Percentiles rank a stretch among this genome's conserved stretches.
Conservation (phyloP, 92 coral and sea anemone species). For the Phenganax stokvisi region DNA sequence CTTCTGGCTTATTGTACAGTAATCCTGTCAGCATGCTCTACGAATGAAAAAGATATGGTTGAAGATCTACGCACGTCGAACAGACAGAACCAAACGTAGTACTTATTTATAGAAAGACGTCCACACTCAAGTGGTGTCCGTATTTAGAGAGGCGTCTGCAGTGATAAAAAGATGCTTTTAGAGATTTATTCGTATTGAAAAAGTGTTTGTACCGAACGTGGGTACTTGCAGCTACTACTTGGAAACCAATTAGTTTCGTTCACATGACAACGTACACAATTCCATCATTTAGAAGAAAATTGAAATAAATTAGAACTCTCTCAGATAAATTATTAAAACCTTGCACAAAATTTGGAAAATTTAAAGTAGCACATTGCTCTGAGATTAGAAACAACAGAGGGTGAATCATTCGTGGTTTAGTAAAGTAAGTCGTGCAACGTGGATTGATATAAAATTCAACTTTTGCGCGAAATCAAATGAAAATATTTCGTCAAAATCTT, state of each 20-base stretch:
- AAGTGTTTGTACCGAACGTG: too few species aligned
- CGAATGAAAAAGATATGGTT: not conserved
- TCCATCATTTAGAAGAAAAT: not conserved
- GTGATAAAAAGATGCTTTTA: too few species aligned
- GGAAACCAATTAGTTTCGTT: too few species aligned
- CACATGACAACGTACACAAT: not conserved
- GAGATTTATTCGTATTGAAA: too few species aligned
- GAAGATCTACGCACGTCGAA: not conserved
- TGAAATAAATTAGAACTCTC: not conserved
- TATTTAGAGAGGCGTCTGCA: too few species aligned
- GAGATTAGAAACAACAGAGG: too few species aligned
- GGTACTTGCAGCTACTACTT: too few species aligned
- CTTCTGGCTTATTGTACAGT: constrained; percentile 86
- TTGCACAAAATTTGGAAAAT: too few species aligned
- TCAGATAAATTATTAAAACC: too few species aligned
- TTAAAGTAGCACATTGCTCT: too few species aligned
- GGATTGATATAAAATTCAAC: not conserved
- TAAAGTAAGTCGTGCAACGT: too few species aligned
- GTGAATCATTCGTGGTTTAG: too few species aligned
- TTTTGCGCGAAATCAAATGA: not conserved
- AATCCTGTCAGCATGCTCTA: constrained; percentile 98
- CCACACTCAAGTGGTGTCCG: not conserved
- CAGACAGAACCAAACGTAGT: not conserved
- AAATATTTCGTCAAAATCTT: not conserved
- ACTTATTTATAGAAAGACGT: not conserved